Base-by-base conservation (phyloP, 1,140 invertebrate species). In the Nephila pilipes region DNA sequence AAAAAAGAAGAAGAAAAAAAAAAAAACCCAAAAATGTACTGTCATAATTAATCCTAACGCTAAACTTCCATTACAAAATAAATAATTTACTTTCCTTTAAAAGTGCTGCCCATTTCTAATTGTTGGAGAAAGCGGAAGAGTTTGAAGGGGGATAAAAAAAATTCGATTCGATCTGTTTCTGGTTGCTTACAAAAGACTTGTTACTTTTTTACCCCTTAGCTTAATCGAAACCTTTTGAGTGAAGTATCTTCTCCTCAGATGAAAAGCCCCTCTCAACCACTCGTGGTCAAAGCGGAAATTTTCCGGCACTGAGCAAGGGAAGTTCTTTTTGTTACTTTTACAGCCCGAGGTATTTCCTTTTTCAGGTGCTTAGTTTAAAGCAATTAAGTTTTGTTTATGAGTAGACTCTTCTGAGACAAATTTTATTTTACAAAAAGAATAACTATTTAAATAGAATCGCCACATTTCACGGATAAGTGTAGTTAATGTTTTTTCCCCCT, bases 341-440 rank as follows among this genome's bases (percentile, higher is more conserved):
- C 80, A 54, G 38, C 88, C 88, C n/a, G 32, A 36, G n/a, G 88
- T 36, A 57, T n/a, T 79, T 55, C 57, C 38, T 80, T 90, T 80
- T 54, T 90, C 20, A 55, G 58, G 85, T 36, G 25, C 54, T 90
- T 80, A 80, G 63, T 79, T 69, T 80, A 79, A 79, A 90, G 88
- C 55, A 90, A 90, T 90, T 90, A 90, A 54, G 69, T 55, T 54
- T 90, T 90, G 88, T 80, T 90, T 90, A 80, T 80, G 88, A 55
- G 81, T 46, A 75, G 69, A 75, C 69, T 36, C 29, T 75, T 75
- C 16, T 32, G 69, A 75, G 81, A 55, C 81, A 55, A 22, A 55
- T 29, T 83, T 83, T 83, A 54, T 83, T 83, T 83, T 83, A 25
- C 32, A n/a, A 25, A 83, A 83, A 55, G 81, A 55, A 83, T 55